Percentiles rank a stretch among this genome's conserved stretches.
These are phyloP conservation scores for Drosophila kepulauana DNA, from an alignment of 1,140 invertebrate species.

Conservation along the genomic window DNA sequence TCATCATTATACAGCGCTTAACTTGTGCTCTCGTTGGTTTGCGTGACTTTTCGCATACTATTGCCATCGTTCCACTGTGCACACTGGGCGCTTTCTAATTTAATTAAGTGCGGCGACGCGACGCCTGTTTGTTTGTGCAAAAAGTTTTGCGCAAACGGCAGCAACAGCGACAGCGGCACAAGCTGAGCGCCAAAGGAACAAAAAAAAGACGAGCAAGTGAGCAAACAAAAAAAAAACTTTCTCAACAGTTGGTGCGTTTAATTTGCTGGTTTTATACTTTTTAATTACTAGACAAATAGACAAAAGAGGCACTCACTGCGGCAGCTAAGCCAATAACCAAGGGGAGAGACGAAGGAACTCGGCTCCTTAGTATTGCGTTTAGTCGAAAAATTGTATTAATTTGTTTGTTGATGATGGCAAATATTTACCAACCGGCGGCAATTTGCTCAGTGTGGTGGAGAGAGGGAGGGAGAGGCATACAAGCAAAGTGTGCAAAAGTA, in stretches of 20 bases:
- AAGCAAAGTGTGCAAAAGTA: slow-evolving; percentile 15
- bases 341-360: neutral
- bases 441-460: slow-evolving; percentile 1
- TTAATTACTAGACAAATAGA: slow-evolving; percentile 82
- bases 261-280: slow-evolving; percentile 82
- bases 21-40: slow-evolving; percentile 39
- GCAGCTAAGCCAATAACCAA: slow-evolving; percentile 18
- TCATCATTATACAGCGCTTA: slow-evolving; percentile 1
- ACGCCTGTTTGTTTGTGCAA: slow-evolving; percentile 68
- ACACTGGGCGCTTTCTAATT: slow-evolving; percentile 64
- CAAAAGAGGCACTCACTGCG: slow-evolving; percentile 26
- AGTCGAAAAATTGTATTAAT: slow-evolving; percentile 57
- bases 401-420: slow-evolving; percentile 65
- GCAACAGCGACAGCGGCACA: neutral
- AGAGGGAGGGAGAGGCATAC: neutral
- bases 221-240: slow-evolving; percentile 47
- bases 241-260: slow-evolving; percentile 75
- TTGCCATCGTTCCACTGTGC: slow-evolving; percentile 54
- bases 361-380: slow-evolving; percentile 26
- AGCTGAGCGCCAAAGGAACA: slow-evolving; percentile 4
- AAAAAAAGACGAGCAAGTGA: slow-evolving; percentile 36
- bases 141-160: slow-evolving; percentile 41
- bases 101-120: slow-evolving; percentile 79
- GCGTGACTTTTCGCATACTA: slow-evolving; percentile 60
- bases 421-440: slow-evolving; percentile 44